Conservation (phyloP, 2,888 invertebrate genomes). For the Zeuzera pyrina region DNA sequence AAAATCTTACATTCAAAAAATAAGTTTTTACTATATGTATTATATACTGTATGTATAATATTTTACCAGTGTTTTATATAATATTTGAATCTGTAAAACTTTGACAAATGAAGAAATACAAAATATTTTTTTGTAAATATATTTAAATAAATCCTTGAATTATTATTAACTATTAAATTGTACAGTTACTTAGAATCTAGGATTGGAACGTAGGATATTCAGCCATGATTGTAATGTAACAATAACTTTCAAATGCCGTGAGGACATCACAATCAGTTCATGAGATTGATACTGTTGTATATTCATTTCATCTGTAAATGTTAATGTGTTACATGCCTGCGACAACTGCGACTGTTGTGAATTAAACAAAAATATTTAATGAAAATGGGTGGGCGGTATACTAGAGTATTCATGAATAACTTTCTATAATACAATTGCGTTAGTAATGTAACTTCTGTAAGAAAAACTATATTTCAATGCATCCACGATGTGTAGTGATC, state of each 20-base stretch:
- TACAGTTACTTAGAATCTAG: conserved; percentile 56
- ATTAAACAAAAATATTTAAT: no score
- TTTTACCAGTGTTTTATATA: no score
- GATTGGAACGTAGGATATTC: conserved; percentile 40
- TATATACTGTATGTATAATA: no score
- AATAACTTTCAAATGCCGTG: conserved; percentile 29
- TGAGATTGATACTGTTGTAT: conserved; percentile 45
- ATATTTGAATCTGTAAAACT: no score
- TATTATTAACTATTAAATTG: conserved; percentile 39
- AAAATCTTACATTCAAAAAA: no score
- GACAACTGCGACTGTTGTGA: no score
- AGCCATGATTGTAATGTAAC: conserved; percentile 51
- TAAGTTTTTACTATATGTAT: no score
- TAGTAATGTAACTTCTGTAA: no score
- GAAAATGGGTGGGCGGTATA: conserved; percentile 12
- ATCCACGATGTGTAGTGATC: no score
- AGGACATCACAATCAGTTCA: conserved; percentile 52
- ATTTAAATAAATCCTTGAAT: conserved; percentile 40
- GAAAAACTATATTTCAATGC: no score
- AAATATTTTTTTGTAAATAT: conserved; percentile 46
- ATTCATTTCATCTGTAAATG: conserved; percentile 40
- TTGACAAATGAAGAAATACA: background rate
- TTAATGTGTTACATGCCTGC: conserved; percentile 24
- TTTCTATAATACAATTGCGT: conserved; percentile 51
- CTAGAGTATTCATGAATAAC: conserved; percentile 29